Evolutionary conservation across 2,113 vertebrate genomes (phyloP).

Genomic region (Centropus bengalensis): DNA sequence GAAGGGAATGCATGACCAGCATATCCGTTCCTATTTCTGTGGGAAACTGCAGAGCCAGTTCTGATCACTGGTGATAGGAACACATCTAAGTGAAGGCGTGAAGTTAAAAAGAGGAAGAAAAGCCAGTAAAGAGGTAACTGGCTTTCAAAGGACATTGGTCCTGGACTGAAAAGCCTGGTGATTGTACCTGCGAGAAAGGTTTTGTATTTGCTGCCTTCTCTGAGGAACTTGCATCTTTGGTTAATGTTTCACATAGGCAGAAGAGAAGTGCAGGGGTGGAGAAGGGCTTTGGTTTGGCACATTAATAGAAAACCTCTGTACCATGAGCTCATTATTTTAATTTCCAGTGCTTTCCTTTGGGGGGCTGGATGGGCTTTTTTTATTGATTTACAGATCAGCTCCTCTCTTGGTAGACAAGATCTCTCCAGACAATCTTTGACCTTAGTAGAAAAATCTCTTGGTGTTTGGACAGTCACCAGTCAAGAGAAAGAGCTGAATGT

Average conservation of each 20-base stretch:
- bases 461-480: not conserved
- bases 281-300: not conserved
- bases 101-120: not conserved
- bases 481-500: not conserved
- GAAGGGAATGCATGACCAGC: not conserved
- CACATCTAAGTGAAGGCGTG: not conserved
- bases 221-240: not conserved
- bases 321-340: not conserved
- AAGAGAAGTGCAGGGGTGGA: not conserved
- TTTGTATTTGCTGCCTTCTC: not conserved
- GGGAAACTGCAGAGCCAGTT: not conserved
- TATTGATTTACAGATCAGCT: not conserved
- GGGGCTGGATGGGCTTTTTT: not conserved
- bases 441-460: not conserved
- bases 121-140: not conserved
- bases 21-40: not conserved
- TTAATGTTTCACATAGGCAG: not conserved
- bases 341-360: not conserved
- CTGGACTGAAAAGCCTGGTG: not conserved
- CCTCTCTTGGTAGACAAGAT: not conserved
- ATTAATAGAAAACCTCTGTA: not conserved
- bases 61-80: not conserved
- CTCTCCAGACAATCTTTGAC: not conserved
- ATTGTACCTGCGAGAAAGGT: not conserved
- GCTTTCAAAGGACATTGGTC: not conserved